Evolutionary conservation across 2,113 vertebrate genomes (phyloP), one percentile per base, ranked within the genome.

Genomic region (Daphoenositta chrysoptera): DNA sequence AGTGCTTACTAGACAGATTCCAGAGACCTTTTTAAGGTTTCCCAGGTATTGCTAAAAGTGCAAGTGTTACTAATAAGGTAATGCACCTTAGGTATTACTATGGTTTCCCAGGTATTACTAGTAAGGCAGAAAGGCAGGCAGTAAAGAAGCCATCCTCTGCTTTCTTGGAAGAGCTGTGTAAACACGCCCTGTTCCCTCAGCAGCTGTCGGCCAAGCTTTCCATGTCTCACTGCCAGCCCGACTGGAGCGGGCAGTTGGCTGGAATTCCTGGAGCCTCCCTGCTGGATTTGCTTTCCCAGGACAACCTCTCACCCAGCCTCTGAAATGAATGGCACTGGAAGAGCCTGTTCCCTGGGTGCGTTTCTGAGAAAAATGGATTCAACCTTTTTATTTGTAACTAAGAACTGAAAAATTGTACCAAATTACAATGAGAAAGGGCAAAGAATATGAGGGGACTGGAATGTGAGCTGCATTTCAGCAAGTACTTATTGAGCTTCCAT

Each of bases 261-360:
- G 50, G 61, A 56, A 31, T 0, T 3, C 9, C 19, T 2, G 13
- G 42, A 73, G 45, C 20, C 15, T 84, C 69, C 24, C 78, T 39
- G 27, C 28, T 18, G 9, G 6, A 8, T 66, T 28, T 58, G 51
- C 51, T 57, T 53, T 65, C 28, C 5, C 0, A 42, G 42, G 20
- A 83, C 14, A 64, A 6, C 15, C 44, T 77, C 35, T 39, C 73
- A 45, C 17, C 45, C 31, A 45, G 45, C n/a, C n/a, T 73, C 54
- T 40, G 26, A 57, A 45, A 78, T 3, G 13, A 80, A 80, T 2
- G 37, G 57, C 31, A 7, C 0, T 7, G 31, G 2, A 6, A 71
- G 15, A 64, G 26, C 10, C 54, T 21, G 13, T 7, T 70, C 50
- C 13, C 7, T 2, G 35, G 6, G 11, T 21, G 40, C 0, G 0